Evolutionary conservation across 35 echinoderm and acorn worm species (phyloP).

Genomic region (Ophioderma brevispina): DNA sequence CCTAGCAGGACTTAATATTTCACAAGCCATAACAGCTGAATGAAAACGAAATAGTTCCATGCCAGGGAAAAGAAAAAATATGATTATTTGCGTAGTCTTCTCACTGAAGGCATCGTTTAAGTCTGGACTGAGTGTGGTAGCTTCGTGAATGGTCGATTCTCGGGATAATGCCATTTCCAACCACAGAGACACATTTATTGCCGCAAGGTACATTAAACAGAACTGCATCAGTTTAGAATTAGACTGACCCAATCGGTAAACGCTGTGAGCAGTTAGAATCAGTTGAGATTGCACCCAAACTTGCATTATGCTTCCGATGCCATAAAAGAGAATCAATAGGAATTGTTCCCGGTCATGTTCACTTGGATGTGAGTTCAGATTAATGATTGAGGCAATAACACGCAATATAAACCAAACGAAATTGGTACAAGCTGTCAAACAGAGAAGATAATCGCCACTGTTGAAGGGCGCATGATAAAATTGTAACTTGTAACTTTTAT

Average conservation of each 20-base stretch:
- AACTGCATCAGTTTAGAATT: not conserved
- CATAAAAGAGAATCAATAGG: not conserved
- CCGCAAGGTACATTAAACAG: not conserved
- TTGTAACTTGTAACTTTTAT: not conserved
- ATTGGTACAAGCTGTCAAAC: not conserved
- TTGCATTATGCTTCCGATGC: not conserved
- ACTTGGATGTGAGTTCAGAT: not conserved
- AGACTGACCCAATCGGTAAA: not conserved
- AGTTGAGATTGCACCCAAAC: not conserved
- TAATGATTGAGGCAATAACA: not conserved
- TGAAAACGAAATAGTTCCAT: not conserved
- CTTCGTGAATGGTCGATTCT: not conserved
- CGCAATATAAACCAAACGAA: not conserved
- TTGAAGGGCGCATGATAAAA: not conserved
- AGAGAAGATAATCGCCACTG: not conserved
- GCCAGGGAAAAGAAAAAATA: not conserved
- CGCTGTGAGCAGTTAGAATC: not conserved
- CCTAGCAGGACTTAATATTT: too few relatives aligned
- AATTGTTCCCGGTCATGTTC: not conserved
- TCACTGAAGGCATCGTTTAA: not conserved
- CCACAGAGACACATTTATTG: not conserved
- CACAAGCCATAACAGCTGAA: not conserved
- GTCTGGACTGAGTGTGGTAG: not conserved
- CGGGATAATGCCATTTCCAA: not conserved
- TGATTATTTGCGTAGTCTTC: not conserved